Evolutionary conservation across 2,113 vertebrate genomes (phyloP), one percentile per base, ranked within the genome.

Genomic region (Dasyurus viverrinus): DNA sequence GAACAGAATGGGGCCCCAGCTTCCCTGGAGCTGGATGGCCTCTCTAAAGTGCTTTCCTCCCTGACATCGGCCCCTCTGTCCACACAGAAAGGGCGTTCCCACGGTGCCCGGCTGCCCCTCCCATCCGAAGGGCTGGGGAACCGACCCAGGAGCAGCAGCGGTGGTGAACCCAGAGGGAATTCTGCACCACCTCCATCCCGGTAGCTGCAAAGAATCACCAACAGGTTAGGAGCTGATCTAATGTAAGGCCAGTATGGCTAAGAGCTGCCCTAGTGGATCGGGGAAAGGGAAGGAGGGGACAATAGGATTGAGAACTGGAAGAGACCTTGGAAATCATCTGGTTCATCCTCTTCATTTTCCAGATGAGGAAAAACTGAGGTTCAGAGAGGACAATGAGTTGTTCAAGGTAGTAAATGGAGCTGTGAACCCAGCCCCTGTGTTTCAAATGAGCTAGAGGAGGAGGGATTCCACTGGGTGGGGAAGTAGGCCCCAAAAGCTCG

Each of bases 41-140:
- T 97, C 95, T 98, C 97, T 93, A 98, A 98, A 97, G 98, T 98
- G 97, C 60, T 98, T 97, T 98, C 98, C 90, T 97, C 92, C 53
- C 95, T 96, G 89, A 95, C 92, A 47, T 98, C 95, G 0, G 94
- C 97, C 4, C 89, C n/a, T 50, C 97, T 93, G 1, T 95, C 94
- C 94, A 98, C 98, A 96, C 89, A 89, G 46, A 96, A 2, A 0
- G 98, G 90, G 60, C 94, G 52, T 24, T 98, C 97, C 98, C 98
- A 99, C 94, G 95, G 14, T 0, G 97, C 95, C 97, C 48, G 93
- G 95, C 89, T 90, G 48, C 57, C 90, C 0, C 91, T 97, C n/a
- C 95, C 97, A 22, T 98, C 98, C 10, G 97, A 54, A 91, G 96
- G 92, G 92, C 97, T 96, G 92, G 96, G 95, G 93, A 95, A 91